Percentiles rank a stretch among this genome's conserved stretches.
These are phyloP conservation scores for Tetragonisca angustula DNA, from an alignment of 2,888 invertebrate species.

Conservation along the genomic window DNA sequence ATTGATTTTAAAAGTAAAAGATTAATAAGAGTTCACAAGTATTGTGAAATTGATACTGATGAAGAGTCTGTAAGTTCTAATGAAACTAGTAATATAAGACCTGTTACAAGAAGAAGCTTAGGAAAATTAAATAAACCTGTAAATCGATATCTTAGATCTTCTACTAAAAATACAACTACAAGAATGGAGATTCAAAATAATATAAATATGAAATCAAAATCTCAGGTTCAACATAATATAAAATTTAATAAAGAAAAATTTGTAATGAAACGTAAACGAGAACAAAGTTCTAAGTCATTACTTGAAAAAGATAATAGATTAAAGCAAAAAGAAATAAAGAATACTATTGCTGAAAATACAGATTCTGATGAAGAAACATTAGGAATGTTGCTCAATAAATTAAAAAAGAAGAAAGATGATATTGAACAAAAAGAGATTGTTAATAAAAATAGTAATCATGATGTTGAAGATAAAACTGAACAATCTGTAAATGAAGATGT, in stretches of 20 bases:
- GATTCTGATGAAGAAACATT: constrained; percentile 89
- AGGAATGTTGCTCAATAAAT: constrained; percentile 85
- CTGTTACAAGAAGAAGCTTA: constrained; percentile 74
- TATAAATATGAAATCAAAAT: constrained; percentile 55
- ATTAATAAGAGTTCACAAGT: constrained; percentile 75
- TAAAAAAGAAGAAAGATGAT: constrained; percentile 63
- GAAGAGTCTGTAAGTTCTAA: constrained; percentile 78
- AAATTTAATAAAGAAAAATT: constrained; percentile 68
- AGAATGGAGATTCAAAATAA: constrained; percentile 56
- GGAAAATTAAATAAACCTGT: constrained; percentile 68
- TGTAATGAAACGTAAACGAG: constrained; percentile 65
- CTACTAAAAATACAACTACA: constrained; percentile 72
- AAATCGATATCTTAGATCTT: constrained; percentile 76
- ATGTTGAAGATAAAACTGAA: constrained; percentile 32
- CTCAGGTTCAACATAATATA: constrained; percentile 69
- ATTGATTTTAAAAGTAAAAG: constrained; percentile 74
- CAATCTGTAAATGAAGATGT: constrained; percentile 24
- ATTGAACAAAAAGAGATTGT: constrained; percentile 28
- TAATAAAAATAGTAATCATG: constrained; percentile 1
- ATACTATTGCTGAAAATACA: constrained; percentile 77
- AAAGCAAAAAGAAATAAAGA: constrained; percentile 65
- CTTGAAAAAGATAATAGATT: constrained; percentile 42
- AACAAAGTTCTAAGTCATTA: constrained; percentile 55
- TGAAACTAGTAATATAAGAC: constrained; percentile 74
- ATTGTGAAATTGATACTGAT: constrained; percentile 79